Evolutionary conservation across 2,888 invertebrate genomes (phyloP).

Genomic region (Drosophila buzzatii): DNA sequence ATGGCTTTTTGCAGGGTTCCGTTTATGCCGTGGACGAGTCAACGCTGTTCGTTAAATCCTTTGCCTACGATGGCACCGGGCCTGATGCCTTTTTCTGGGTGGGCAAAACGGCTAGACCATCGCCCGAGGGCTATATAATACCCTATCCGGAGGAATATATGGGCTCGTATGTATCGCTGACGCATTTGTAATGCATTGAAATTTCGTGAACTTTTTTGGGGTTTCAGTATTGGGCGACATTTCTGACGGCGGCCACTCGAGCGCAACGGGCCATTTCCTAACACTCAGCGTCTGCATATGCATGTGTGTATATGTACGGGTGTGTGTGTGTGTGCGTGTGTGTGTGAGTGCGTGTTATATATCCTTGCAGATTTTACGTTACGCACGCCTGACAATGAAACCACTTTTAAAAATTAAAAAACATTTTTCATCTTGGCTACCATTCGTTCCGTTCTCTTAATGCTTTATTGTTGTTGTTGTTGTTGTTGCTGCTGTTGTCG

Average conservation of each 20-base stretch:
- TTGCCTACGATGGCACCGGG: slow-evolving; percentile 94
- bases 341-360: slow-evolving; percentile 40
- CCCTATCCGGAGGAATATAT: slow-evolving; percentile 94
- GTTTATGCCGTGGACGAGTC: slow-evolving; percentile 95
- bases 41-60: slow-evolving; percentile 94
- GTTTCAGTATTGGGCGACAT: slow-evolving; percentile 23
- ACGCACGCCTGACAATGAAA: slow-evolving; percentile 84
- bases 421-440: slow-evolving; percentile 82
- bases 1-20: slow-evolving; percentile 86
- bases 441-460: slow-evolving; percentile 62
- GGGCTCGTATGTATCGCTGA: slow-evolving; percentile 88
- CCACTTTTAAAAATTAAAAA: slow-evolving; percentile 84
- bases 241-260: slow-evolving; percentile 61
- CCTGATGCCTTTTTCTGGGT: slow-evolving; percentile 97
- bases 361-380: slow-evolving; percentile 76
- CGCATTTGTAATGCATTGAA: slow-evolving; percentile 28
- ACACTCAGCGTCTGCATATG: slow-evolving; percentile 16
- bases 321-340: neutral
- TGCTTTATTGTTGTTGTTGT: slow-evolving; percentile 39
- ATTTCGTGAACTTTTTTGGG: slow-evolving; percentile 14
- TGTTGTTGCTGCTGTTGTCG: slow-evolving; percentile 60
- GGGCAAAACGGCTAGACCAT: slow-evolving; percentile 92
- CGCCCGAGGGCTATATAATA: slow-evolving; percentile 93
- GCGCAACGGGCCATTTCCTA: slow-evolving; percentile 73
- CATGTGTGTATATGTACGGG: neutral